These are phyloP conservation scores for Bovichtus variegatus DNA, from an alignment of 2,797 vertebrate species.

Conservation along the genomic window DNA sequence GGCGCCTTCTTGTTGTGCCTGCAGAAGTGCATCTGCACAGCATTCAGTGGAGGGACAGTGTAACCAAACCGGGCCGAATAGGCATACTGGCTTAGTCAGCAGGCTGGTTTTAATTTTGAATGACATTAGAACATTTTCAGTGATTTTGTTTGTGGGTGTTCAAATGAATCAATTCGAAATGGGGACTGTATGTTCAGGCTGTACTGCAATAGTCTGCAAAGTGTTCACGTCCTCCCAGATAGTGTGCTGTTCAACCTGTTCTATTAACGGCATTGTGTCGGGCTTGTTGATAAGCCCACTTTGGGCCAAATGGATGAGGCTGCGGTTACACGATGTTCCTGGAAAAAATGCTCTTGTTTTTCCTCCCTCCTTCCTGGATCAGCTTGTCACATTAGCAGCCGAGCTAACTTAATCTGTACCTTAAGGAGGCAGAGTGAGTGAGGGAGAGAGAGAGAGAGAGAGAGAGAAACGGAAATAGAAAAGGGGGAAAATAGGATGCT, in stretches of 20 bases:
- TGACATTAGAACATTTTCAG: constrained; percentile 10
- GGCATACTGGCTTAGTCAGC: constrained; percentile 47
- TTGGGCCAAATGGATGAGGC: constrained; percentile 15
- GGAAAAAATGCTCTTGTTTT: constrained; percentile 40
- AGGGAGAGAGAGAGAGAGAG: constrained; percentile 2
- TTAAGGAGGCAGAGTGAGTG: no score
- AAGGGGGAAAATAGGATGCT: constrained; percentile 31
- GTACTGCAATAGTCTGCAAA: constrained; percentile 1
- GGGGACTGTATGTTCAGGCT: constrained; percentile 31
- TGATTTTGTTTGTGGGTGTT: constrained; percentile 30
- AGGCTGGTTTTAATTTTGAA: constrained; percentile 24
- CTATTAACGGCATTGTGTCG: constrained; percentile 28
- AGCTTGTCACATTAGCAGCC: constrained; percentile 30
- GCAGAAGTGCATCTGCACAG: constrained; percentile 34
- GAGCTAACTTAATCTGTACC: constrained; percentile 35
- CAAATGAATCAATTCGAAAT: constrained; percentile 1
- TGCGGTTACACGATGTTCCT: constrained; percentile 48
- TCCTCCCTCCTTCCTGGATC: constrained; percentile 24
- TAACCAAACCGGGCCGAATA: constrained; percentile 25
- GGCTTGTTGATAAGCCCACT: constrained; percentile 44
- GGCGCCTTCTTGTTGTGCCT: constrained; percentile 46
- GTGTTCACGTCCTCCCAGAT: constrained; percentile 36
- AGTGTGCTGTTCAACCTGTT: constrained; percentile 25
- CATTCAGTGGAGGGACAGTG: constrained; percentile 30
- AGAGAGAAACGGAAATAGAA: constrained; percentile 11